These are phyloP conservation scores for Caenorhabditis virilis DNA, from an alignment of 2,888 invertebrate genomes.

Conservation along the genomic window DNA sequence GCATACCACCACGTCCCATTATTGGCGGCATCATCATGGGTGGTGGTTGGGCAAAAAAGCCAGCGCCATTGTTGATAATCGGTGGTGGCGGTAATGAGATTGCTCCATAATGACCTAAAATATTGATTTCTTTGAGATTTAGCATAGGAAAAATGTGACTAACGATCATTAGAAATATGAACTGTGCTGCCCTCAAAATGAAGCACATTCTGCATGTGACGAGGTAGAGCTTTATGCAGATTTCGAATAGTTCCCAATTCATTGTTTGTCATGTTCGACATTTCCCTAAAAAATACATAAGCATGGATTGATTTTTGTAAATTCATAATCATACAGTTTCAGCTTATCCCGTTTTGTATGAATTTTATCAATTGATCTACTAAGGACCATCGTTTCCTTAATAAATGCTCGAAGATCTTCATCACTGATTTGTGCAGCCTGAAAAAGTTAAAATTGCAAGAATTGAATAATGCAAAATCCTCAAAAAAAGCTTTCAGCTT, in stretches of 20 bases:
- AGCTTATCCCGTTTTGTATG: slow-evolving; percentile 10
- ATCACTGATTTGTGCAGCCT: slow-evolving; percentile 23
- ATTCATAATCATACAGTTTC: slow-evolving; percentile 5
- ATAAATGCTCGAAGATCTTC: slow-evolving; percentile 22
- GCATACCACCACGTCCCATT: no score
- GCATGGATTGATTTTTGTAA: neutral
- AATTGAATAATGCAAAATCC: neutral
- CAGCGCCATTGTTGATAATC: no score
- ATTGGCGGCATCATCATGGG: no score
- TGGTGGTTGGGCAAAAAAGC: no score
- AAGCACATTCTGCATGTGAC: slow-evolving; percentile 40
- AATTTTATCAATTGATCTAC: slow-evolving; percentile 16
- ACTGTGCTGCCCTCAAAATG: slow-evolving; percentile 22
- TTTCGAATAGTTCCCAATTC: slow-evolving; percentile 33
- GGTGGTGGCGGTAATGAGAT: no score
- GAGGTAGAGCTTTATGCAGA: slow-evolving; percentile 35
- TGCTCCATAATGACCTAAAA: no score
- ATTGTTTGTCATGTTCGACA: slow-evolving; percentile 19
- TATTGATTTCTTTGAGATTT: no score
- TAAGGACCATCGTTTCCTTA: slow-evolving; percentile 13
- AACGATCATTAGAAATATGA: slow-evolving; percentile 25
- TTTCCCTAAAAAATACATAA: slow-evolving; percentile 15
- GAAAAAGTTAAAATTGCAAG: neutral
- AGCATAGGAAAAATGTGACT: no score
- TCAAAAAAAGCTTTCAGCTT: no score